A percentile compares a stretch with the other conserved stretches of the same genome.
phyloP scores from a whole-genome alignment of 2,797 vertebrate species.

The Megaceryle alcyon region DNA sequence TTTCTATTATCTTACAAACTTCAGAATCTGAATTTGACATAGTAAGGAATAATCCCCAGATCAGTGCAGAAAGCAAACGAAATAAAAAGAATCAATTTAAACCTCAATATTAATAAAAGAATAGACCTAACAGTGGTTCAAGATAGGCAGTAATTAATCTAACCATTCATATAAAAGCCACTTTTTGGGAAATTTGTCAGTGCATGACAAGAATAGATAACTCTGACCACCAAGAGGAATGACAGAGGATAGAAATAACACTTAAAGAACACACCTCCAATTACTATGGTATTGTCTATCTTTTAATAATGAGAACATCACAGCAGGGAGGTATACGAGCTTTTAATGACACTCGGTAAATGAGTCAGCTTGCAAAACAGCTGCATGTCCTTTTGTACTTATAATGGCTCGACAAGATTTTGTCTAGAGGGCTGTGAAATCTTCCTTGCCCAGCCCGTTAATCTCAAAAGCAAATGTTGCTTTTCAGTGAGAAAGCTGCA shows the following conservation, averaged over 20 bases:
- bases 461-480: slow-evolving; percentile 43
- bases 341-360: slow-evolving; percentile 37
- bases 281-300: slow-evolving; percentile 9
- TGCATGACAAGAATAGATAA: neutral
- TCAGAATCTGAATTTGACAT: neutral
- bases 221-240: neutral
- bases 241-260: neutral
- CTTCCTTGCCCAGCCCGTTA: slow-evolving; percentile 4
- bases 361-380: slow-evolving; percentile 43
- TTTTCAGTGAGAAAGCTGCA: slow-evolving; percentile 30
- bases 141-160: neutral
- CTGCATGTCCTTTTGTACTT: neutral
- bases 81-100: neutral
- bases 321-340: neutral
- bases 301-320: slow-evolving; percentile 49
- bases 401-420: slow-evolving; percentile 22
- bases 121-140: neutral
- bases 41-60: neutral
- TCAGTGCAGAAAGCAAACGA: neutral
- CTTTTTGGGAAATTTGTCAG: neutral
- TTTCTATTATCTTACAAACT: neutral
- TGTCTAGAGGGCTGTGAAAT: slow-evolving; percentile 46
- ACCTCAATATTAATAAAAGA: neutral
- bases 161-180: neutral
- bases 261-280: neutral